phyloP scores from a whole-genome alignment of 2,888 invertebrate genomes.

The Busseola fusca region DNA sequence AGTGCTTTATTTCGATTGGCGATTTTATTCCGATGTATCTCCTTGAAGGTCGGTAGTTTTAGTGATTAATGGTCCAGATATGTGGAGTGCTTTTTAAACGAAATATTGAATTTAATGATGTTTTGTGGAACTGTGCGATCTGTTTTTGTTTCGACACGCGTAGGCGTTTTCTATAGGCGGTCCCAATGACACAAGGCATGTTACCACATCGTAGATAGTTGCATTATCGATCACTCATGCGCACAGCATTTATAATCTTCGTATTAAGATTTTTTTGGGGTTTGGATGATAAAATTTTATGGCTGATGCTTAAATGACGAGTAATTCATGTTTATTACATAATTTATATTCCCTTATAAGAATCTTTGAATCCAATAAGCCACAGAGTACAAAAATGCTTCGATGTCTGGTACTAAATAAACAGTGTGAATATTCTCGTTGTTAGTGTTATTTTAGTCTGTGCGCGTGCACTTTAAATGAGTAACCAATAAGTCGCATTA shows the following conservation, averaged over 20 bases:
- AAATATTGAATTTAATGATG: slow-evolving; percentile 89
- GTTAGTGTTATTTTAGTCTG: slow-evolving; percentile 67
- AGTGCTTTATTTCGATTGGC: slow-evolving; percentile 89
- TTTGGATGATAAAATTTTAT: slow-evolving; percentile 70
- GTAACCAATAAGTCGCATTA: slow-evolving; percentile 87
- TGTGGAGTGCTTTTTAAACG: slow-evolving; percentile 88
- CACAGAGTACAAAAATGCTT: slow-evolving; percentile 30
- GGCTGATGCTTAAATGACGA: slow-evolving; percentile 43
- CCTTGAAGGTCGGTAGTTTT: slow-evolving; percentile 88
- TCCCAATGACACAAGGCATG: slow-evolving; percentile 74
- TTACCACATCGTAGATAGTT: slow-evolving; percentile 75
- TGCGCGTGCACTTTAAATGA: slow-evolving; percentile 82
- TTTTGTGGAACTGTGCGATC: slow-evolving; percentile 83
- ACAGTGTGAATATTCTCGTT: slow-evolving; percentile 45
- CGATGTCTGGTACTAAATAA: slow-evolving; percentile 38
- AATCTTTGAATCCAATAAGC: slow-evolving; percentile 40
- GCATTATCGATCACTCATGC: slow-evolving; percentile 74
- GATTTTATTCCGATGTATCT: slow-evolving; percentile 88
- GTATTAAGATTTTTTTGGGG: slow-evolving; percentile 46
- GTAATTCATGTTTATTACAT: slow-evolving; percentile 59
- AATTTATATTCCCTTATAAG: slow-evolving; percentile 55
- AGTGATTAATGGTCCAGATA: slow-evolving; percentile 89
- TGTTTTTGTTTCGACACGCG: slow-evolving; percentile 78
- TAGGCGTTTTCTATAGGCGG: slow-evolving; percentile 76
- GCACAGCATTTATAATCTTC: slow-evolving; percentile 59